Evolutionary conservation across 1,140 invertebrate species (phyloP), one percentile per base, ranked within the genome.

Genomic region (Brachionus manjavacas): DNA sequence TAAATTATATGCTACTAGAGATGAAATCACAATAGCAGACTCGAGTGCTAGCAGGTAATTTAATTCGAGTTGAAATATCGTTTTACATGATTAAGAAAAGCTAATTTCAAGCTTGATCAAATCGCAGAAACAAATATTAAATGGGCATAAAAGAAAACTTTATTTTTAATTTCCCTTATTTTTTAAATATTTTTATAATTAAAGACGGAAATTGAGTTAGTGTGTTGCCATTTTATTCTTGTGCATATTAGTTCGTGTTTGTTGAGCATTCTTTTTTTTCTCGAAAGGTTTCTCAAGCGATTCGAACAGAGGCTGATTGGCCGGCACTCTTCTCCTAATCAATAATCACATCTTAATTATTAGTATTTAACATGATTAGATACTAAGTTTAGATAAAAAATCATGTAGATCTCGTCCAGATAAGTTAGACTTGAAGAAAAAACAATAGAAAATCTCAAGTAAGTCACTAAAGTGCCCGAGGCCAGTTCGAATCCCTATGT

Each of bases 41-140:
- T 39, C 6, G 39, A 72, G 0, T 72, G 31, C 16, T 41, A 20
- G 16, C 68, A 72, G 68, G 68, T 72, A 72, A 72, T 72, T 72
- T 46, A 72, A 72, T 72, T 72, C 68, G 68, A 39, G 39, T 39
- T 68, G 16, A 72, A 72, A 72, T 72, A 72, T 72, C 68, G 35
- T 72, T 72, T 72, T 72, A 39, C 68, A 72, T 72, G 31, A 72
- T 72, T 41, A 72, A 72, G 35, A 72, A 72, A 72, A 72, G 68
- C 68, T 72, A 72, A 72, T 72, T 72, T 72, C 68, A 72, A 72
- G 68, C 68, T 72, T 72, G 68, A 72, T 72, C 68, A 72, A 72
- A 41, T 41, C 68, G 12, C 35, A 72, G 68, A 39, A 72, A 72
- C 28, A 72, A 72, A 72, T 39, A 72, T 39, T 41, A 72, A 72